Evolutionary conservation across 2,113 vertebrate genomes (phyloP).

Genomic region (Caranx melampygus): DNA sequence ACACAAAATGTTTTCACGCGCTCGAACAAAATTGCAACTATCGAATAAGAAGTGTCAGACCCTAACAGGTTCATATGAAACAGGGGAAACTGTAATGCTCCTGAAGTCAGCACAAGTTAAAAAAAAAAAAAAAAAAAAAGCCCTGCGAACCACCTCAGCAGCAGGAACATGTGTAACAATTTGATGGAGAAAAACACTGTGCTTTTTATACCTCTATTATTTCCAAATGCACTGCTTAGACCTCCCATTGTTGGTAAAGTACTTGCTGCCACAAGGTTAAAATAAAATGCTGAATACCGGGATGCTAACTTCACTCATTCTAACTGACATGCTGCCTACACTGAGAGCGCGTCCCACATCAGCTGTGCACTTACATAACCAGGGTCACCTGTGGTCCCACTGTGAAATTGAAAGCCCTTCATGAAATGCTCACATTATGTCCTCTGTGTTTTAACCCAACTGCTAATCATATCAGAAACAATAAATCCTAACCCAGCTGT

Average conservation of each 20-base stretch:
- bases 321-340: constrained; percentile 41
- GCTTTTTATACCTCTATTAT: constrained; percentile 5
- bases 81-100: background rate
- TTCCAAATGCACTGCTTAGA: background rate
- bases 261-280: constrained; percentile 50
- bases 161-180: background rate
- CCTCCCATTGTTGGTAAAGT: constrained; percentile 47
- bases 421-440: constrained; percentile 63
- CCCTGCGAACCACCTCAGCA: background rate
- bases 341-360: constrained; percentile 47
- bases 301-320: constrained; percentile 30
- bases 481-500: constrained; percentile 68
- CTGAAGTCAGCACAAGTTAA: background rate
- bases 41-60: background rate
- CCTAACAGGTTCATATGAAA: constrained; percentile 7
- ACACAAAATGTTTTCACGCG: background rate
- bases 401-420: constrained; percentile 46
- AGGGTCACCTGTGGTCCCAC: constrained; percentile 41
- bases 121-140: no score
- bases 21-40: background rate
- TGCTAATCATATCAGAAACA: constrained; percentile 68
- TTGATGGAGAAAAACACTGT: background rate
- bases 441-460: constrained; percentile 47
- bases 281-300: constrained; percentile 40
- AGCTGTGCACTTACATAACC: constrained; percentile 41